Base-by-base conservation (phyloP, 1,140 invertebrate genomes). In the Brachionus paranguensis region DNA sequence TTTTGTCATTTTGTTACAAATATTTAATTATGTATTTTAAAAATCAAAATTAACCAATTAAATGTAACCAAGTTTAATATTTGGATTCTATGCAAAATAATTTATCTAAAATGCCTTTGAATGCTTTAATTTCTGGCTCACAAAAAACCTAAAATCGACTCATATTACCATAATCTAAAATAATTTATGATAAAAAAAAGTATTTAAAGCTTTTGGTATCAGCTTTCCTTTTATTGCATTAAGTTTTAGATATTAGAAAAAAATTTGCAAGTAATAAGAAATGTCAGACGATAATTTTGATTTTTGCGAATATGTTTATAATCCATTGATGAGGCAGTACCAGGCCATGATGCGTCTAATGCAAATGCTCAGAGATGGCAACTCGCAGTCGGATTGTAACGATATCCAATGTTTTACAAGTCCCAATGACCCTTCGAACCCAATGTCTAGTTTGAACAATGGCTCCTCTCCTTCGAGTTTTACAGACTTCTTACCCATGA, bases 271-370 rank as follows among this genome's bases (percentile, higher is more conserved):
- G 20, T 6, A 20, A 60, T 60, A 20, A 20, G 53, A 60, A 29
- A 81, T 81, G 78, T 81, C 78, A n/a, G 78, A 27, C 20, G 78
- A 81, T 1, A 50, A 76, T 50, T 76, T 50, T 76, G 72, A 76
- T 76, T 81, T 81, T 68, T 81, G 78, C 20, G 78, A 81, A 47
- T 81, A 64, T 81, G 78, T 81, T 17, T 81, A 81, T 27, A 81
- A 81, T 64, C 78, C 78, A 64, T 47, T 81, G 33, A 81, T 81
- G 78, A 81, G 78, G 45, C 78, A 81, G 12, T 81, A 81, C 33
- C 78, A 81, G 60, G 53, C 78, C 10, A 81, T 81, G 78, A 64
- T 81, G 24, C 50, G 78, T 3, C 17, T 81, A 24, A 60, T 81
- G 53, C 78, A 81, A 68, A 81, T 68, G 53, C 33, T 81, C 29